These are phyloP conservation scores for Takifugu ocellatus DNA, from an alignment of 2,797 vertebrate genomes.

Conservation along the genomic window DNA sequence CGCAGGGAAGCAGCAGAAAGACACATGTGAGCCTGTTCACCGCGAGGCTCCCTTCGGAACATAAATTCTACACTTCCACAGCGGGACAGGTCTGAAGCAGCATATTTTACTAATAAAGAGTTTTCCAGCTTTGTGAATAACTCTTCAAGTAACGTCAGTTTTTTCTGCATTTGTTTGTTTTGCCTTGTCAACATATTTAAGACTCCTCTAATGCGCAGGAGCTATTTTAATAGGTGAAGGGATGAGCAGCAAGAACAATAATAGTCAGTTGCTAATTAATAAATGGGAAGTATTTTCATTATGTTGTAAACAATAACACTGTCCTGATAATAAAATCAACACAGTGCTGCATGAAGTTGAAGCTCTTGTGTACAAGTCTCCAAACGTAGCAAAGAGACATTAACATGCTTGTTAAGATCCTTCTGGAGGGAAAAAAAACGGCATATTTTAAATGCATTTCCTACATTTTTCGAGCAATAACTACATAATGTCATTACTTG, in stretches of 20 bases:
- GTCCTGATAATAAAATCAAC: too few species aligned
- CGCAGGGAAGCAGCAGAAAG: constrained; percentile 43
- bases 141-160: not conserved
- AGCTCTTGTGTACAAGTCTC: too few species aligned
- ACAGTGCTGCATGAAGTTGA: too few species aligned
- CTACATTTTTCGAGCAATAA: too few species aligned
- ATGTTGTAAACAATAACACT: too few species aligned
- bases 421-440: too few species aligned
- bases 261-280: too few species aligned
- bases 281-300: too few species aligned
- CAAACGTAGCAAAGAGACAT: too few species aligned
- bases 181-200: constrained; percentile 1
- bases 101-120: constrained; percentile 73
- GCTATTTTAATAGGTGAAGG: constrained; percentile 3
- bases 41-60: constrained; percentile 45
- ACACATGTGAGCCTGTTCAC: constrained; percentile 71
- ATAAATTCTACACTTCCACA: constrained; percentile 68
- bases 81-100: constrained; percentile 46
- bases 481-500: too few species aligned
- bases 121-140: constrained; percentile 60
- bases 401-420: too few species aligned
- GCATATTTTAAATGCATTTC: too few species aligned
- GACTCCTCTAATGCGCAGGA: constrained; percentile 2
- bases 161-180: not conserved
- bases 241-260: not conserved